Conservation (phyloP, 2,888 invertebrate species). For the Pseudolycoriella hygida region DNA sequence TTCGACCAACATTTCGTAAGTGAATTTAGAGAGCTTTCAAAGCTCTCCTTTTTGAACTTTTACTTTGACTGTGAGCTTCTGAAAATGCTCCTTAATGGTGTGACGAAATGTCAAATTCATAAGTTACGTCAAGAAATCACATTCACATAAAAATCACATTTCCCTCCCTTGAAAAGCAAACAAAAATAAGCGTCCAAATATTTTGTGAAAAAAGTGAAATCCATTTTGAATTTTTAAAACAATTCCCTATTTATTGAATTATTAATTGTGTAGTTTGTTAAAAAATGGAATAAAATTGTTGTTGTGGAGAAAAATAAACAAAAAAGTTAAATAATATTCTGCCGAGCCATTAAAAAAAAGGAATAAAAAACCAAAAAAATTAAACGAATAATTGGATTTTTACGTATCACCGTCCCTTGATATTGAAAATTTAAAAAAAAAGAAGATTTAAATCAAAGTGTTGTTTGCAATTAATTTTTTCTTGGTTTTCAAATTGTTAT, state of each 20-base stretch:
- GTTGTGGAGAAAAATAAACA: background rate
- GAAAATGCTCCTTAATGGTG: too few relatives aligned
- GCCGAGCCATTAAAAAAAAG: conserved; percentile 1
- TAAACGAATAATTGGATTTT: conserved; percentile 2
- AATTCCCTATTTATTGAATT: background rate
- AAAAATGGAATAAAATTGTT: background rate
- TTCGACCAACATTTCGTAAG: too few relatives aligned
- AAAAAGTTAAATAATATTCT: background rate
- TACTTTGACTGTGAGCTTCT: too few relatives aligned
- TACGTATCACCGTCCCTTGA: conserved; percentile 4
- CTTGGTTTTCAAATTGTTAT: background rate
- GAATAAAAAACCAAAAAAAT: background rate
- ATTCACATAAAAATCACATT: too few relatives aligned
- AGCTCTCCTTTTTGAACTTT: too few relatives aligned
- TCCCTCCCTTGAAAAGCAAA: too few relatives aligned
- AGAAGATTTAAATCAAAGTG: background rate
- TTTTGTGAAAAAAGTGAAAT: background rate
- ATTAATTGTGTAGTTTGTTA: background rate
- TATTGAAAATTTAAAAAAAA: conserved; percentile 12
- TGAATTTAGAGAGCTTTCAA: too few relatives aligned
- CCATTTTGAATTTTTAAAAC: background rate
- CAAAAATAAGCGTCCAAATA: background rate
- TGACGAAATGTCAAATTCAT: too few relatives aligned
- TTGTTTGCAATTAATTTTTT: background rate
- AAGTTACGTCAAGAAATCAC: too few relatives aligned